These are phyloP conservation scores for Meiosimyza decipiens DNA, from an alignment of 2,888 invertebrate genomes.

Conservation along the genomic window DNA sequence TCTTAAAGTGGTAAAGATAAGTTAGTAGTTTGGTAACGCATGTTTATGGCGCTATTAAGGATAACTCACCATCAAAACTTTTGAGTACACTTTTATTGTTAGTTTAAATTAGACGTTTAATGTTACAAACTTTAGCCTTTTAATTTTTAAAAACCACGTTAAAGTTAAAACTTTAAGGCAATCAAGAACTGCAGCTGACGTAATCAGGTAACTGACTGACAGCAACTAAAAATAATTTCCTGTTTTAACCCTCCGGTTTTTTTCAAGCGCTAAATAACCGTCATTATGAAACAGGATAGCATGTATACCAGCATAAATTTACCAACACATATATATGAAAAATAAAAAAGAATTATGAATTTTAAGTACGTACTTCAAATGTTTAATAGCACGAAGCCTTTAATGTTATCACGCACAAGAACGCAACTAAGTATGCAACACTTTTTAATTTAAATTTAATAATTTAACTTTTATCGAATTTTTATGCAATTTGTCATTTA, in stretches of 20 bases:
- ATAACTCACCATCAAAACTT: no score
- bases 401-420: not conserved
- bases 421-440: not conserved
- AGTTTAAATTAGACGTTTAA: no score
- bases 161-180: no score
- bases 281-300: not conserved
- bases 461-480: not conserved
- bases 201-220: conserved; percentile 4
- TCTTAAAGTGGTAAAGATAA: no score
- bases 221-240: not conserved
- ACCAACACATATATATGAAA: not conserved
- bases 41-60: no score
- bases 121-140: no score
- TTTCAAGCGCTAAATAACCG: not conserved
- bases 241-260: not conserved
- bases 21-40: no score
- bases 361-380: no score
- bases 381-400: no score
- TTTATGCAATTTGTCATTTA: no score
- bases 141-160: no score
- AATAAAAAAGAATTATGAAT: not conserved
- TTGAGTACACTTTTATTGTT: no score
- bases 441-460: not conserved
- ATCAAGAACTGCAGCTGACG: not conserved
- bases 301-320: not conserved